A percentile compares a stretch with the other conserved stretches of the same genome.
Conservation (phyloP, 2,113 vertebrate genomes). For the Sceloporus tristichus region DNA sequence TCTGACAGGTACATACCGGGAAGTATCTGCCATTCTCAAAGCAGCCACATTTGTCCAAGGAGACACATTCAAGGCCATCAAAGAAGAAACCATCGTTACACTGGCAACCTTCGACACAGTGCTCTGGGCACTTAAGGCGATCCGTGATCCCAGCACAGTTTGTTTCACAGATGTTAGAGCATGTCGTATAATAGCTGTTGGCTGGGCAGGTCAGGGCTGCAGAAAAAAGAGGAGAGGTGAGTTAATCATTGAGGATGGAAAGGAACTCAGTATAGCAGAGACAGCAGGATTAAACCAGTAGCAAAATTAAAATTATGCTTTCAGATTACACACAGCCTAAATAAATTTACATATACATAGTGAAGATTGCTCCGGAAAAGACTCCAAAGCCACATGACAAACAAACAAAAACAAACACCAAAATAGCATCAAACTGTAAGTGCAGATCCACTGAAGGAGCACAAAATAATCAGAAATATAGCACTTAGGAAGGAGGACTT, state of each 20-base stretch:
- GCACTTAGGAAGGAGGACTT: too few species aligned
- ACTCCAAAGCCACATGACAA: too few species aligned
- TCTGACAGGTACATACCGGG: slow-evolving; percentile 26
- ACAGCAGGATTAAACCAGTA: too few species aligned
- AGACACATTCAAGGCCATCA: slow-evolving; percentile 75
- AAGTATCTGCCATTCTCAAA: slow-evolving; percentile 78
- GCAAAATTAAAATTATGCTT: too few species aligned
- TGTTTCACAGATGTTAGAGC: slow-evolving; percentile 73
- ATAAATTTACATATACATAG: too few species aligned
- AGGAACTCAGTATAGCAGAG: too few species aligned
- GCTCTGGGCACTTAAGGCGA: slow-evolving; percentile 58
- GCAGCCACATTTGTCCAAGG: slow-evolving; percentile 80
- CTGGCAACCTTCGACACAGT: slow-evolving; percentile 83
- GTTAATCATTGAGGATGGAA: not conserved
- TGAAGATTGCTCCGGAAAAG: too few species aligned
- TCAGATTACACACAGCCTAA: too few species aligned
- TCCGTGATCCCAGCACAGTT: slow-evolving; percentile 71
- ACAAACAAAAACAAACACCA: too few species aligned
- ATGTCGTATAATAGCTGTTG: slow-evolving; percentile 83
- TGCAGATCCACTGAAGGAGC: too few species aligned
- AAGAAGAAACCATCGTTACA: slow-evolving; percentile 78
- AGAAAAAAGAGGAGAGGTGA: not conserved
- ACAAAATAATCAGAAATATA: too few species aligned
- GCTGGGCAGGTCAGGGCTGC: slow-evolving; percentile 74
- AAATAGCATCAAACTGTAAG: too few species aligned